Evolutionary conservation across 92 coral and sea anemone species (phyloP).

Genomic region (Zoanthus solanderi): DNA sequence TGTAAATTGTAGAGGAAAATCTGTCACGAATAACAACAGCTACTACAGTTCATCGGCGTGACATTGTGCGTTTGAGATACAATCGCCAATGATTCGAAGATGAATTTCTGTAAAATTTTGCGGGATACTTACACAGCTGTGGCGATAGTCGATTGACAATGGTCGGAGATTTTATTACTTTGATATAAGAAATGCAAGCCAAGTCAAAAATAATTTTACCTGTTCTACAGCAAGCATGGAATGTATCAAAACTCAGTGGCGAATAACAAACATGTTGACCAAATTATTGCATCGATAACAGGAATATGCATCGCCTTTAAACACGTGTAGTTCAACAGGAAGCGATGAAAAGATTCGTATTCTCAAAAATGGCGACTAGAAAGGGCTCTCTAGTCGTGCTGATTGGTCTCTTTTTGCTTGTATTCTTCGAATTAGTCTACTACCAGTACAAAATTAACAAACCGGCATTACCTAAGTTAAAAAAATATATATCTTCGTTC

Average conservation of each 20-base stretch:
- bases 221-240: neutral
- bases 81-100: neutral
- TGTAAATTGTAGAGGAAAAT: neutral
- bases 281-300: neutral
- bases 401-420: conserved; percentile 7
- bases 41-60: neutral
- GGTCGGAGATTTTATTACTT: neutral
- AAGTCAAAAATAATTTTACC: neutral
- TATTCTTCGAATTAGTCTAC: conserved; percentile 35
- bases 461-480: conserved; percentile 33
- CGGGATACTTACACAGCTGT: neutral
- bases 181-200: neutral
- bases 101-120: neutral
- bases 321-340: conserved; percentile 4
- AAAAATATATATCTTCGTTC: conserved; percentile 28
- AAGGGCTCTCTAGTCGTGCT: conserved; percentile 34
- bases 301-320: neutral
- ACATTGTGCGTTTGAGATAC: neutral
- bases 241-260: neutral
- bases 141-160: neutral
- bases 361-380: conserved; percentile 37
- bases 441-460: conserved; percentile 38
- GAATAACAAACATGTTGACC: neutral
- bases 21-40: neutral
- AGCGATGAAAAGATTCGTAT: conserved; percentile 18